Base-by-base conservation (phyloP, 2,113 vertebrate species). In the Misgurnus anguillicaudatus region DNA sequence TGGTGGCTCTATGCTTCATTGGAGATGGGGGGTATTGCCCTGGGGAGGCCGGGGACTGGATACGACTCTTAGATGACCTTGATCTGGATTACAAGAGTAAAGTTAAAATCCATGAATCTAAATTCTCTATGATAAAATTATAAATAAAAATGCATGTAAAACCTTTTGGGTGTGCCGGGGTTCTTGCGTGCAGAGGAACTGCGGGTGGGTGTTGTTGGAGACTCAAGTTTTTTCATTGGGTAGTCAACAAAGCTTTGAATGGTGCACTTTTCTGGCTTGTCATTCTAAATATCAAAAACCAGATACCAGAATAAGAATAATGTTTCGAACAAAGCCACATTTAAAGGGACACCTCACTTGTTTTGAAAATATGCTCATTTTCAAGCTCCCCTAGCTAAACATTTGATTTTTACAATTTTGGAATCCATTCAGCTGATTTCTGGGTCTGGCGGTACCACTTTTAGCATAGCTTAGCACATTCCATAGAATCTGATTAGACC, bases 1-100 rank as follows among this genome's bases (percentile, higher is more conserved):
- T 89, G 71, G 88, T 51, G 62, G 89, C 89, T 72, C 92, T 93
- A 80, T 94, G 93, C 62, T 93, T 95, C 87, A 94, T 89, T 0
- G 95, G 94, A 80, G 96, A 97, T 63, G 92, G 90, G 0, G 91
- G 92, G 82, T 92, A 94, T 83, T 92, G 93, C 0, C 94, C 93
- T 0, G 94, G 94, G 58, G 87, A 85, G 11, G 91, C 94, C 78
- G 96, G 96, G 61, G 97, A 98, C 88, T 94, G 96, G 17, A 95
- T 91, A 0, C 94, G 94, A 53, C 88, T 92, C 88, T 94, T 94
- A 82, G 91, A 90, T 16, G 92, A 90, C 83, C 93, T 95, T 77
- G 90, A 87, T 63, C 93, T 93, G 77, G n/a, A 80, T 62, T 9
- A 58, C 21, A 70, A 74, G 61, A 8, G 6, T 6, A 3, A 10